Percentiles rank a stretch among this genome's conserved stretches.
phyloP scores from a whole-genome alignment of 2,888 invertebrate genomes.

The Eupelmus urozonus region DNA sequence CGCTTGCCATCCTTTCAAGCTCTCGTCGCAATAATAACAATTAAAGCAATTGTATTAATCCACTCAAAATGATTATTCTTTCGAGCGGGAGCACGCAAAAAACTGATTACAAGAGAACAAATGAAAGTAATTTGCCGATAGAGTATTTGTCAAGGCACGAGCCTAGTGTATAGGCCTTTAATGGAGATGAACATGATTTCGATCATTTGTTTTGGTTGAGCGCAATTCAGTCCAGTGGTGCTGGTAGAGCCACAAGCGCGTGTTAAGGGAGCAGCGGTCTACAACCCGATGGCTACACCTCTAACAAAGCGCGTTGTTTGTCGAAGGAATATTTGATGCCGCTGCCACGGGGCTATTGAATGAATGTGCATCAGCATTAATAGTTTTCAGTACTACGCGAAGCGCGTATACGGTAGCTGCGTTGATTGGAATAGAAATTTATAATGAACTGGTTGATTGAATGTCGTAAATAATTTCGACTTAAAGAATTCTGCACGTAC shows the following conservation, averaged over 20 bases:
- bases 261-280: neutral
- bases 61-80: conserved; percentile 40
- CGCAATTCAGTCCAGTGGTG: neutral
- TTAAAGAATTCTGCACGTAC: neutral
- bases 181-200: conserved; percentile 44
- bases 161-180: conserved; percentile 4
- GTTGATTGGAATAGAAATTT: conserved; percentile 31
- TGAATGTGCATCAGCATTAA: conserved; percentile 36
- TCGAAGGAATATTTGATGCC: conserved; percentile 40
- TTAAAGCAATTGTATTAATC: conserved; percentile 50
- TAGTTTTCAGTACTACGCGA: neutral
- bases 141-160: conserved; percentile 1
- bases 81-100: neutral
- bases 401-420: neutral
- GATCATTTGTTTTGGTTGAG: conserved; percentile 40
- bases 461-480: neutral
- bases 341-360: conserved; percentile 24
- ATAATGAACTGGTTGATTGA: conserved; percentile 15
- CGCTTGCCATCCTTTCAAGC: neutral
- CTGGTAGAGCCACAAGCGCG: too few species aligned
- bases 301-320: conserved; percentile 40
- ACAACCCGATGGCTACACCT: neutral
- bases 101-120: too few species aligned
- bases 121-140: neutral
- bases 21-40: conserved; percentile 39